These are phyloP conservation scores for Lanius ludovicianus DNA, from an alignment of 2,113 vertebrate species.

Conservation along the genomic window DNA sequence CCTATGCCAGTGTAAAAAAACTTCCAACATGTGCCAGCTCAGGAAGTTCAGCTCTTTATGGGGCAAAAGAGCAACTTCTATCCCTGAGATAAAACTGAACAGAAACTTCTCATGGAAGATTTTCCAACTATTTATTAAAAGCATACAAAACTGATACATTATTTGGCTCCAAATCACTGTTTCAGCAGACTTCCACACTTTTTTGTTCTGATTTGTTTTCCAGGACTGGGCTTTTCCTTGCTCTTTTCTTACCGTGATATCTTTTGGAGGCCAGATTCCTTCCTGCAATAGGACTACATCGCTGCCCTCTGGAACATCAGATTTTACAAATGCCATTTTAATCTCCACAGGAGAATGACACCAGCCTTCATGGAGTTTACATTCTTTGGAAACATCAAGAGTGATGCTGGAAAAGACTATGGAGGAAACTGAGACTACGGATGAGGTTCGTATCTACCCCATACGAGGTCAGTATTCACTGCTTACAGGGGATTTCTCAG, in stretches of 20 bases:
- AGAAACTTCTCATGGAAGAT: neutral
- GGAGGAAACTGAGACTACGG: neutral
- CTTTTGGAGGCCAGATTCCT: neutral
- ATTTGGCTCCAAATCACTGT: neutral
- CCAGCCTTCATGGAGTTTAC: neutral
- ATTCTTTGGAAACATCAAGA: neutral
- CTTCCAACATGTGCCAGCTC: neutral
- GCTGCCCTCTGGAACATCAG: neutral
- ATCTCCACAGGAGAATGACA: neutral
- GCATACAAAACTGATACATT: neutral
- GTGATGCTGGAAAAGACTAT: neutral
- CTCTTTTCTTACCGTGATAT: neutral
- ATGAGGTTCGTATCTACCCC: neutral
- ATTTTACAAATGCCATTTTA: neutral
- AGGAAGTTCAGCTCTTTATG: neutral
- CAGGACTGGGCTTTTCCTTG: neutral
- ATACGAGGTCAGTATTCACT: neutral
- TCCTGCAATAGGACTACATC: rapidly evolving
- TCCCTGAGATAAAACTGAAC: neutral
- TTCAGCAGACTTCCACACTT: neutral
- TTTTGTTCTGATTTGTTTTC: neutral
- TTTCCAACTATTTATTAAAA: neutral
- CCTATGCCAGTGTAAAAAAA: neutral
- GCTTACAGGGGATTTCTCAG: neutral
- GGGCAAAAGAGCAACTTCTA: neutral